Evolutionary conservation across 2,888 invertebrate species (phyloP).

Genomic region (Meliscaeva auricollis): DNA sequence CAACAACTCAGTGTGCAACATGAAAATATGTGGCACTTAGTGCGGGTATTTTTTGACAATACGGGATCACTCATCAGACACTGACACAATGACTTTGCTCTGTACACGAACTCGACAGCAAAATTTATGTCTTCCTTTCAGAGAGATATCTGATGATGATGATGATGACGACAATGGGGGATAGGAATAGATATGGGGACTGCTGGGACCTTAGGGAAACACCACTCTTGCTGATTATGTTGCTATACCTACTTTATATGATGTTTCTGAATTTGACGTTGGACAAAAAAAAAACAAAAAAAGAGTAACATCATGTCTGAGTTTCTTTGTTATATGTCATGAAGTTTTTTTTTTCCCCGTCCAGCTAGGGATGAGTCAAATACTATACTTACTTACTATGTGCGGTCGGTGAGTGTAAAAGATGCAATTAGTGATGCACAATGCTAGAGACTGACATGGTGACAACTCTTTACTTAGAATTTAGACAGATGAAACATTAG

Average conservation of each 20-base stretch:
- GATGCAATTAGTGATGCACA: constrained; percentile 68
- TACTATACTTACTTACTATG: background rate
- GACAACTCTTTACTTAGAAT: constrained; percentile 65
- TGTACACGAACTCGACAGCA: constrained; percentile 49
- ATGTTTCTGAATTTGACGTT: constrained; percentile 19
- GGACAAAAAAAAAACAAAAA: too few relatives aligned
- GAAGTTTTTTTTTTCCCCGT: constrained; percentile 6
- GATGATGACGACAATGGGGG: background rate
- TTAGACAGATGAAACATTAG: constrained; percentile 64
- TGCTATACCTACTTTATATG: background rate
- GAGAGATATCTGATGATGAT: constrained; percentile 15
- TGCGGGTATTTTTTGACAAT: constrained; percentile 75
- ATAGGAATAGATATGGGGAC: background rate
- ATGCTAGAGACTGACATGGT: constrained; percentile 54
- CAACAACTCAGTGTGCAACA: constrained; percentile 70
- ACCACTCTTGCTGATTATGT: constrained; percentile 22
- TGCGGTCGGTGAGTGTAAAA: background rate
- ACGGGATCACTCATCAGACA: constrained; percentile 69
- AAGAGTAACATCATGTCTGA: constrained; percentile 63
- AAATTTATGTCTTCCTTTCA: constrained; percentile 73
- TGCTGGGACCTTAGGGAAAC: constrained; percentile 16
- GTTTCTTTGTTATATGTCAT: constrained; percentile 28
- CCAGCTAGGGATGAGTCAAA: background rate
- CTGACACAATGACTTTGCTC: constrained; percentile 53
- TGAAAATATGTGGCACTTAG: constrained; percentile 73